A percentile compares a stretch with the other conserved stretches of the same genome.
These are phyloP conservation scores for Cactoblastis cactorum DNA, from an alignment of 2,888 invertebrate genomes.

Conservation along the genomic window DNA sequence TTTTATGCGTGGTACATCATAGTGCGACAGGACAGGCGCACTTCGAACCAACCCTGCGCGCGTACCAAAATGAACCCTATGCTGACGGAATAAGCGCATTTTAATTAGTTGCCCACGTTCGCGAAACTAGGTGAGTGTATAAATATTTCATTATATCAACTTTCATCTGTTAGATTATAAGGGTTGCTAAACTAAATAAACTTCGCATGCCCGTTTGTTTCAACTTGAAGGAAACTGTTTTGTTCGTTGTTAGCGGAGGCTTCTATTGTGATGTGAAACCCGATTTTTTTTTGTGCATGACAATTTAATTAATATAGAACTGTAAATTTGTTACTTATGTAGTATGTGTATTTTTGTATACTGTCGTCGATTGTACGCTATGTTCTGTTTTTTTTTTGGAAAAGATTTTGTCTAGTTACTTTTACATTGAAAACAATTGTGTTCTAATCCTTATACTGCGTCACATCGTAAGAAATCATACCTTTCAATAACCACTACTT, in stretches of 20 bases:
- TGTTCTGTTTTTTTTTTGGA: no score
- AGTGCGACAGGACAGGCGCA: slow-evolving; percentile 54
- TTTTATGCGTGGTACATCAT: slow-evolving; percentile 51
- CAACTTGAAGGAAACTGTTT: slow-evolving; percentile 7
- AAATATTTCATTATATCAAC: slow-evolving; percentile 38
- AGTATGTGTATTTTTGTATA: no score
- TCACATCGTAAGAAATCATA: no score
- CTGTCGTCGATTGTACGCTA: no score
- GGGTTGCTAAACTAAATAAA: slow-evolving; percentile 13
- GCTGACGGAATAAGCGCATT: slow-evolving; percentile 54
- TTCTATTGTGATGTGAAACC: not conserved
- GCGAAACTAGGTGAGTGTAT: slow-evolving; percentile 50
- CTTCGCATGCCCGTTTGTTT: slow-evolving; percentile 10
- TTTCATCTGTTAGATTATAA: slow-evolving; percentile 27
- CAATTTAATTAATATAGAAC: no score
- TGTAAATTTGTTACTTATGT: no score
- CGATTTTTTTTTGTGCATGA: not conserved
- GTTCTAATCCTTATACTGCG: no score
- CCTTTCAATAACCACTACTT: no score
- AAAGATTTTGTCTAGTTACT: no score
- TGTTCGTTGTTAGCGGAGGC: not conserved
- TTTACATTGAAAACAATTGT: no score
- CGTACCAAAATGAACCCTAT: slow-evolving; percentile 66
- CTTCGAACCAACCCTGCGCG: slow-evolving; percentile 34
- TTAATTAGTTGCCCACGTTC: slow-evolving; percentile 59